Evolutionary conservation across 2,113 vertebrate species (phyloP).

Genomic region (Cochlearius cochlearius): DNA sequence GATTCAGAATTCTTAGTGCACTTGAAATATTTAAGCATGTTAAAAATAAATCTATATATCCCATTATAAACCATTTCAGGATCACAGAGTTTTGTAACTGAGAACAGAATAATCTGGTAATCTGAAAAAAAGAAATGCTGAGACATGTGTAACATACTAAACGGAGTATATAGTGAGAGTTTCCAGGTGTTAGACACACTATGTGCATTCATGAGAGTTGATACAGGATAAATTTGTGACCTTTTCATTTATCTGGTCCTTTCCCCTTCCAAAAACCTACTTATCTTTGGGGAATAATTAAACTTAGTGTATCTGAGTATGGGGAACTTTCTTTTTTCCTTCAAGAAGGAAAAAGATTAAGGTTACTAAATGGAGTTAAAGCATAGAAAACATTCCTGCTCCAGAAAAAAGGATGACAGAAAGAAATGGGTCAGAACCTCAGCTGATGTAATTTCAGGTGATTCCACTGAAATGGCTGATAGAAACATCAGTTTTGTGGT

Average conservation of each 20-base stretch:
- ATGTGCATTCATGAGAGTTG: background rate
- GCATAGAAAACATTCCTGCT: background rate
- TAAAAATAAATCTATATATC: background rate
- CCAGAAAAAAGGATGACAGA: accelerated
- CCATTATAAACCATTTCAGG: background rate
- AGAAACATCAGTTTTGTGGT: background rate
- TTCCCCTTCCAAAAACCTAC: background rate
- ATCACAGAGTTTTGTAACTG: background rate
- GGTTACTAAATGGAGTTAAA: background rate
- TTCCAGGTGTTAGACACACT: background rate
- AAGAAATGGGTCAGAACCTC: background rate
- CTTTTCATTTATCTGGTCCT: background rate
- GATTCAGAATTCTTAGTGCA: background rate
- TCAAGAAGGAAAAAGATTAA: background rate
- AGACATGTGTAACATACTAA: background rate
- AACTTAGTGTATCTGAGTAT: background rate
- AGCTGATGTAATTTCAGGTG: background rate
- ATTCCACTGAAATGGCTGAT: background rate
- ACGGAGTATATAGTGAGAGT: background rate
- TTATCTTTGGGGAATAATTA: background rate
- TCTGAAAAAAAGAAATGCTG: background rate
- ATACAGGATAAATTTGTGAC: background rate
- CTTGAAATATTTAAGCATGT: background rate
- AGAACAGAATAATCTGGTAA: background rate
- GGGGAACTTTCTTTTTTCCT: background rate